Evolutionary conservation across 2,888 invertebrate genomes (phyloP), one percentile per base, ranked within the genome.

Genomic region (Acleris sparsana): DNA sequence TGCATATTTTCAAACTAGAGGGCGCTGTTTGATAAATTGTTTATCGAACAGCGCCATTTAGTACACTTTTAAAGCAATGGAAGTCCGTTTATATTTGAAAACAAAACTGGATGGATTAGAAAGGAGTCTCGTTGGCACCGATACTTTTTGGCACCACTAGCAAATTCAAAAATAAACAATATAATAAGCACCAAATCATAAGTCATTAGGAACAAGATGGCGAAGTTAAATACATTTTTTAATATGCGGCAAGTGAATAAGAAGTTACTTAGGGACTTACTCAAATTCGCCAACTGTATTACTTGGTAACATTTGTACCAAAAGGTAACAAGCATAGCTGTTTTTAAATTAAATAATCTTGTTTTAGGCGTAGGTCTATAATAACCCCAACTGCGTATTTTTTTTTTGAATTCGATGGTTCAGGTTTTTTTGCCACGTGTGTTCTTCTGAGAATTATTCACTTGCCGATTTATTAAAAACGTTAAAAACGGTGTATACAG

Each of bases 61-160:
- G 61, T 39, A 18, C 49, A 57, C 22, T 48, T 52, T 39, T 48
- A 62, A 62, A 61, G 53, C 61, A 59, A 51, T 72, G 71, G 70
- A 72, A 72, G 71, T 72, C 49, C 61, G 56, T 52, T 57, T 57
- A 56, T 53, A 62, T 55, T 63, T 51, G 22, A 22, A 67, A 67
- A 59, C 39, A 17, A 62, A 62, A 58, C 52, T 52, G 65, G 60
- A 61, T 44, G 63, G 67, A 66, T 67, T 49, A 25, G 71, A 64
- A 73, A 75, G 73, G 72, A 73, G 76, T 76, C 70, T 73, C 71
- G 70, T 89, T 90, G 90, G 89, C 90, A 89, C 89, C 89, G 84
- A 75, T 72, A 73, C 78, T 81, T 78, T 88, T 89, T 89, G 91
- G 89, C 91, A 90, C 89, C 89, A 78, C 85, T 84, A 86, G 83